These are phyloP conservation scores for Ennomos fuscantarius DNA, from an alignment of 2,888 invertebrate genomes.

Conservation along the genomic window DNA sequence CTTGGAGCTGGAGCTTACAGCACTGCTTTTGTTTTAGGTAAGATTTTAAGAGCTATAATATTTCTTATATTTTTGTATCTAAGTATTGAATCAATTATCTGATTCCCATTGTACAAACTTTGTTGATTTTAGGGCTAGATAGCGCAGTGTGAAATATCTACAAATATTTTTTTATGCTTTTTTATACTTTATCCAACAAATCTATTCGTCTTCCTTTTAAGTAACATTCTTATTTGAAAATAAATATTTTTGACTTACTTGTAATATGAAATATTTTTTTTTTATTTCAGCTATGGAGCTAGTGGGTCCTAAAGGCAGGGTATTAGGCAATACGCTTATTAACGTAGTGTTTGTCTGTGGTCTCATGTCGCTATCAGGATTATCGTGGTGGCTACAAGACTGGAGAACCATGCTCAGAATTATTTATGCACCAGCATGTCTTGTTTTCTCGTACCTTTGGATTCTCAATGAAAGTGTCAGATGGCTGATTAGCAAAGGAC, in stretches of 20 bases:
- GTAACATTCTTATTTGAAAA: neutral
- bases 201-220: too few relatives aligned
- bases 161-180: neutral
- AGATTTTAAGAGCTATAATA: slow-evolving; percentile 33
- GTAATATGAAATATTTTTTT: neutral
- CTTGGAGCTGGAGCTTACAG: slow-evolving; percentile 85
- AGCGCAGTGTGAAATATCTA: too few relatives aligned
- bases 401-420: slow-evolving; percentile 89
- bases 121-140: too few relatives aligned
- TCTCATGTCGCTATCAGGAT: slow-evolving; percentile 87
- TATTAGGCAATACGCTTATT: slow-evolving; percentile 89
- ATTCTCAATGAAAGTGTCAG: slow-evolving; percentile 90
- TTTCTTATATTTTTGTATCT: neutral
- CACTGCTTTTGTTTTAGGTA: slow-evolving; percentile 86
- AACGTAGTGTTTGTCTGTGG: slow-evolving; percentile 90
- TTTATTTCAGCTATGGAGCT: slow-evolving; percentile 89
- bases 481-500: slow-evolving; percentile 90
- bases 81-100: too few relatives aligned
- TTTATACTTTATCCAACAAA: too few relatives aligned
- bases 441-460: slow-evolving; percentile 89
- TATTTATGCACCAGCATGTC: slow-evolving; percentile 88
- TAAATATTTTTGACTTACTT: neutral
- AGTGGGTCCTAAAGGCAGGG: slow-evolving; percentile 90
- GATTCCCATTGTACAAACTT: too few relatives aligned
- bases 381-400: slow-evolving; percentile 88